Conservation (phyloP, 2,888 invertebrate genomes). For the Watsonalla binaria region DNA sequence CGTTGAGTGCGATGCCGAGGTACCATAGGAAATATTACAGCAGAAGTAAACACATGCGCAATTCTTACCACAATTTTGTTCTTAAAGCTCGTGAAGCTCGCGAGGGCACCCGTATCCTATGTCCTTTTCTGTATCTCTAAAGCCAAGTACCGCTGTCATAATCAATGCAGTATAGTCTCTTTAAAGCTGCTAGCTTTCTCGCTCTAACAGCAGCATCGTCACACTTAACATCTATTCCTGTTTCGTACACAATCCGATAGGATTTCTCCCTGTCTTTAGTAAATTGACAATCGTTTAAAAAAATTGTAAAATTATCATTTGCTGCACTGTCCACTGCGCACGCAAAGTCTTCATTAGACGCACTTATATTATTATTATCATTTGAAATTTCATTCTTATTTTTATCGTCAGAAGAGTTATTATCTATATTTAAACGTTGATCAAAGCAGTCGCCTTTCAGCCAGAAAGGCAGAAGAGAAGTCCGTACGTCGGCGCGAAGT, state of each 20-base stretch:
- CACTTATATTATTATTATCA: not conserved
- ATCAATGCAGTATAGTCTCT: conserved; percentile 43
- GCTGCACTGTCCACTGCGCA: not conserved
- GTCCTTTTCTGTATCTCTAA: conserved; percentile 8
- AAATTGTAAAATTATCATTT: conserved; percentile 1
- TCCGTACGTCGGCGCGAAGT: conserved; percentile 28
- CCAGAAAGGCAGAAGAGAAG: conserved; percentile 23
- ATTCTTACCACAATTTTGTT: no score
- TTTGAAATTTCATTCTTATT: not conserved
- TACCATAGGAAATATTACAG: no score
- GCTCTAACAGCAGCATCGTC: conserved; percentile 41
- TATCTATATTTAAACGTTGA: not conserved
- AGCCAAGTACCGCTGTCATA: conserved; percentile 38
- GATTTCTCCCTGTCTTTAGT: conserved; percentile 11
- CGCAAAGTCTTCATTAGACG: not conserved
- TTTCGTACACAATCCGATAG: conserved; percentile 16
- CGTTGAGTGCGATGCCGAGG: no score
- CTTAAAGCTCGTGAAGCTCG: no score
- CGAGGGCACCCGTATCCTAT: not conserved
- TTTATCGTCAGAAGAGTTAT: not conserved
- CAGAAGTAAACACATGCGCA: no score
- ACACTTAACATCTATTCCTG: conserved; percentile 6
- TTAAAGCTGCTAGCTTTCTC: conserved; percentile 44
- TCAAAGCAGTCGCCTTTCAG: conserved; percentile 21
- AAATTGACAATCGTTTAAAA: conserved; percentile 7